Evolutionary conservation across 2,888 invertebrate species (phyloP).

Genomic region (Pheosia gnoma): DNA sequence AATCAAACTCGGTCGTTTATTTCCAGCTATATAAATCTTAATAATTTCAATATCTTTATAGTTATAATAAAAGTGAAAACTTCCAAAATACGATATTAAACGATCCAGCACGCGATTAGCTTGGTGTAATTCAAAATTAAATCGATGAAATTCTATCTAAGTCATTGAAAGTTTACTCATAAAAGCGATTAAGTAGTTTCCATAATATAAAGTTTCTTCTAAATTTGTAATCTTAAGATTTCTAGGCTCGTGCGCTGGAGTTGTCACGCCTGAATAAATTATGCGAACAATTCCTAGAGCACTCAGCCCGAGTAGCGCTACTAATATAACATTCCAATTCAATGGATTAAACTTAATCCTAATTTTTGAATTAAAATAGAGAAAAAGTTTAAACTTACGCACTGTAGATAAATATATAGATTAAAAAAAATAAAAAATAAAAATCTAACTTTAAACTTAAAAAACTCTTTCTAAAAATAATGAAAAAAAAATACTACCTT

Average conservation of each 20-base stretch:
- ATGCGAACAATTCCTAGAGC: slow-evolving; percentile 41
- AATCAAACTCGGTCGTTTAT: slow-evolving; percentile 42
- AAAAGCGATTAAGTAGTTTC: slow-evolving; percentile 76
- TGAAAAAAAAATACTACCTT: slow-evolving; percentile 52
- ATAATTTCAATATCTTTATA: slow-evolving; percentile 27
- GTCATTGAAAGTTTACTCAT: slow-evolving; percentile 66
- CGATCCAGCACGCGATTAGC: slow-evolving; percentile 70
- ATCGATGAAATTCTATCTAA: slow-evolving; percentile 66
- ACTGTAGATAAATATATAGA: slow-evolving; percentile 79
- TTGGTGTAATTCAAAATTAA: slow-evolving; percentile 76
- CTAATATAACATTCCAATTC: slow-evolving; percentile 75
- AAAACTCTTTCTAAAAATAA: slow-evolving; percentile 56
- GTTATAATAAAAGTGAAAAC: slow-evolving; percentile 31
- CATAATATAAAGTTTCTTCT: slow-evolving; percentile 73
- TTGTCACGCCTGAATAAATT: slow-evolving; percentile 40
- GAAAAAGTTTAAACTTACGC: slow-evolving; percentile 72
- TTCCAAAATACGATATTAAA: slow-evolving; percentile 55
- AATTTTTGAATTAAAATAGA: slow-evolving; percentile 74
- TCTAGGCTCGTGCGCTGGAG: slow-evolving; percentile 49
- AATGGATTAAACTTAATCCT: slow-evolving; percentile 68
- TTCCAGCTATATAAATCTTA: slow-evolving; percentile 31
- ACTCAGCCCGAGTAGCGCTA: slow-evolving; percentile 64
- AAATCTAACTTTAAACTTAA: slow-evolving; percentile 63
- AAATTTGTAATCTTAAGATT: slow-evolving; percentile 77
- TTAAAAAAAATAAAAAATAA: slow-evolving; percentile 64